Evolutionary conservation across 2,888 invertebrate genomes (phyloP), one percentile per base, ranked within the genome.

Genomic region (Morinoia aosen): DNA sequence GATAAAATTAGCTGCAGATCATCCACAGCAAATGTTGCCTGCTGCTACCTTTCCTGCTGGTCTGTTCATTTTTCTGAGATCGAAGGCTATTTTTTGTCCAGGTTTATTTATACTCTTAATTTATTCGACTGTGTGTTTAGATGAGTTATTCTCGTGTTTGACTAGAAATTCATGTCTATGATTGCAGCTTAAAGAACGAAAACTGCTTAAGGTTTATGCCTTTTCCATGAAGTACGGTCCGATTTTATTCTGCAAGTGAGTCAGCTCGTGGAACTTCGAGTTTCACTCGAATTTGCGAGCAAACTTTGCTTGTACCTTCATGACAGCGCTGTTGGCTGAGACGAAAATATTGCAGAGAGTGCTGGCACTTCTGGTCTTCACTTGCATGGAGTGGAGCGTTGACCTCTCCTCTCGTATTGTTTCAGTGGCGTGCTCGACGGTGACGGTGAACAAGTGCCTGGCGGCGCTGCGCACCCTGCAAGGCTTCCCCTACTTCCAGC

Each of bases 401-500:
- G 19, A 76, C 76, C 25, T 76, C 33, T 33, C 33, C 33, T 33
- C 33, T 76, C 8, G 76, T 76, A 76, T 76, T 33, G 33, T 76
- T 76, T 33, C 98, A 99, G 99, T 99, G 97, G 98, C 99, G 97
- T 99, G 99, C 97, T 99, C 99, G 97, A 99, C 99, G 96, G 98
- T 98, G 97, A 99, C 99, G 96, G 99, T 99, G 97, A 98, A 98
- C 97, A 99, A 99, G 98, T 99, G 99, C 98, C 98, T 99, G 98
- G 99, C 98, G 95, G 99, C 99, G 88, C 98, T 99, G 97, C 98
- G 98, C 97, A 99, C 99, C 96, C 98, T 99, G 97, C 98, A 99
- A 98, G 98, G 98, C 96, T 99, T 99, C 97, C 98, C 98, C 97
- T 99, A 98, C 98, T 99, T 99, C 98, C 98, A 98, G 97, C 99